Conservation (phyloP, 1,140 invertebrate genomes). For the Zaprionus camerounensis region DNA sequence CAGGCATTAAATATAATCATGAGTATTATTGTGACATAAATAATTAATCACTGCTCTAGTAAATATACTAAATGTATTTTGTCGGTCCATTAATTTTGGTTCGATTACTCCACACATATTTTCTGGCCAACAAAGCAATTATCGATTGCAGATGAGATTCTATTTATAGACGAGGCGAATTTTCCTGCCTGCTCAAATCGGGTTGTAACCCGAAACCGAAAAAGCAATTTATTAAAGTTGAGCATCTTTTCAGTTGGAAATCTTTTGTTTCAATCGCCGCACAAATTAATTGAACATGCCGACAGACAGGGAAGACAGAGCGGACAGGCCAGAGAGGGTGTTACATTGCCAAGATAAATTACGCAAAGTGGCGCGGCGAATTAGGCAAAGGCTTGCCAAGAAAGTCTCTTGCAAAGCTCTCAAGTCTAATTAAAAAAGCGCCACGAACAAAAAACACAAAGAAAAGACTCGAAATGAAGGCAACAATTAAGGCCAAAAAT, state of each 20-base stretch:
- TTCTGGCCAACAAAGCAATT: slow-evolving; percentile 56
- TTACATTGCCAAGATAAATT: slow-evolving; percentile 54
- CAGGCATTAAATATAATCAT: background rate
- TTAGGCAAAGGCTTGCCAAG: slow-evolving; percentile 13
- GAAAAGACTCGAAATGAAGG: background rate
- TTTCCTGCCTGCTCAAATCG: background rate
- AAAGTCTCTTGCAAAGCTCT: slow-evolving; percentile 54
- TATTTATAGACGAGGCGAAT: slow-evolving; percentile 41
- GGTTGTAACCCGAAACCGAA: slow-evolving; percentile 44
- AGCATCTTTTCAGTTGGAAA: slow-evolving; percentile 16
- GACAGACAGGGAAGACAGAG: background rate
- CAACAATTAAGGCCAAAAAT: slow-evolving; percentile 32
- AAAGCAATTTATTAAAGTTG: slow-evolving; percentile 60
- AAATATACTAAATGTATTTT: slow-evolving; percentile 17
- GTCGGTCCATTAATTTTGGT: slow-evolving; percentile 53
- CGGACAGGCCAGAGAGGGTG: background rate
- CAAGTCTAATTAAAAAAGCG: slow-evolving; percentile 65
- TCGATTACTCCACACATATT: slow-evolving; percentile 37
- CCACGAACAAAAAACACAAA: slow-evolving; percentile 17
- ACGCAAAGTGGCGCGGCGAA: slow-evolving; percentile 43
- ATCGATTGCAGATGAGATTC: slow-evolving; percentile 54
- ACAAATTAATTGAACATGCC: slow-evolving; percentile 60
- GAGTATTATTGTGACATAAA: background rate
- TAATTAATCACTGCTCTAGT: background rate
- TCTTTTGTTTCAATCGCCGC: slow-evolving; percentile 30